Evolutionary conservation across 1,140 invertebrate species (phyloP).

Genomic region (Leptopilina clavipes): DNA sequence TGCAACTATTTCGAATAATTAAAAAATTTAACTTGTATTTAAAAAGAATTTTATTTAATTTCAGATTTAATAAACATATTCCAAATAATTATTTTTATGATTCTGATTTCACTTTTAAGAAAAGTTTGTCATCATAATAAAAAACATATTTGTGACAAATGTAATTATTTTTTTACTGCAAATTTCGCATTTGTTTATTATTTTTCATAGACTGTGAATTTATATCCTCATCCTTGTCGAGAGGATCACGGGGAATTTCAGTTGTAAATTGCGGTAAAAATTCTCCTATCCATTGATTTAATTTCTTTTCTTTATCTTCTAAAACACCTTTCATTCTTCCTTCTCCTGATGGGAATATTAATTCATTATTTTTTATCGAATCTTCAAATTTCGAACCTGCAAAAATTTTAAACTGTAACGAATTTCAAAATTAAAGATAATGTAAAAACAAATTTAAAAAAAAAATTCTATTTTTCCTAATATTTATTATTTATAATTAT

Average conservation of each 20-base stretch:
- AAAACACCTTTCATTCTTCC: background rate
- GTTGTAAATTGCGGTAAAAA: constrained; percentile 6
- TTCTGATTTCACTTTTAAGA: no score
- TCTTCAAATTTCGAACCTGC: background rate
- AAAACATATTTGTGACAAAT: no score
- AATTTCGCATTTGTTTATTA: constrained; percentile 12
- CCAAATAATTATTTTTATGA: no score
- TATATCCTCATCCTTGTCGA: background rate
- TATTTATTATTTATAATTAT: no score
- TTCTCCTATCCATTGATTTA: background rate
- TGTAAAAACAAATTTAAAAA: no score
- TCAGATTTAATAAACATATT: no score
- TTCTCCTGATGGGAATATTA: background rate
- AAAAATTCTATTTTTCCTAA: no score
- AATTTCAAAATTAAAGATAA: no score
- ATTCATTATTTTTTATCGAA: background rate
- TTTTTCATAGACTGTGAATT: background rate
- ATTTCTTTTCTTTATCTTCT: background rate
- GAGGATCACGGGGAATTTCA: constrained; percentile 15
- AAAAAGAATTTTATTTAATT: no score
- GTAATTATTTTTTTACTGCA: background rate
- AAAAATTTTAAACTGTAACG: background rate
- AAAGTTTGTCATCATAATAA: no score
- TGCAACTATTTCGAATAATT: no score
- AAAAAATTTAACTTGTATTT: no score